Percentiles rank a stretch among this genome's conserved stretches.
These are phyloP conservation scores for Chrosomus eos DNA, from an alignment of 2,797 vertebrate genomes.

Conservation along the genomic window DNA sequence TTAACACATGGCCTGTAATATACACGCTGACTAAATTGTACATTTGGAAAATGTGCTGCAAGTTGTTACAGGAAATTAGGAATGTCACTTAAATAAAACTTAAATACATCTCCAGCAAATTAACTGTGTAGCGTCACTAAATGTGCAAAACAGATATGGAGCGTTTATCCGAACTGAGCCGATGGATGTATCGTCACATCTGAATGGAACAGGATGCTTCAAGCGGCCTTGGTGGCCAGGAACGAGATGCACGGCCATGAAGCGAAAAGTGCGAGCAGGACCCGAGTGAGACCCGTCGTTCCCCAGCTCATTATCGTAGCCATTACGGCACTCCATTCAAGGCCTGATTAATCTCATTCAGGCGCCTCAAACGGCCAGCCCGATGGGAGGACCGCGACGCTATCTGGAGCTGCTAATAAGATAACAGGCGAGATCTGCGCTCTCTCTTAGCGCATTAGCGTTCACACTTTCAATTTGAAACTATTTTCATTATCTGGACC, in stretches of 20 bases:
- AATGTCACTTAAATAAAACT: slow-evolving; percentile 46
- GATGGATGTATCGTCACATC: slow-evolving; percentile 29
- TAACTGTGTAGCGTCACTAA: slow-evolving; percentile 28
- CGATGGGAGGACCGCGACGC: slow-evolving; percentile 69
- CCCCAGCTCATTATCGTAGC: slow-evolving; percentile 74
- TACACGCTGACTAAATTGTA: slow-evolving; percentile 36
- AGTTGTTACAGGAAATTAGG: slow-evolving; percentile 56
- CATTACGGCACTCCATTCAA: slow-evolving; percentile 76
- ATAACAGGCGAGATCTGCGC: slow-evolving; percentile 77
- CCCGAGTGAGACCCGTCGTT: slow-evolving; percentile 56
- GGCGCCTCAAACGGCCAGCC: slow-evolving; percentile 72
- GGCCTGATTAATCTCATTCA: slow-evolving; percentile 79
- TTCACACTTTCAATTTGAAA: slow-evolving; percentile 82
- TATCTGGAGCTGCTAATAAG: slow-evolving; percentile 82
- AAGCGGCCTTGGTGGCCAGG: background rate
- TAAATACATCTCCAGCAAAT: slow-evolving; percentile 29
- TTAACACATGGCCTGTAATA: slow-evolving; percentile 50
- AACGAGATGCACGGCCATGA: slow-evolving; percentile 55
- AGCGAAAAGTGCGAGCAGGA: slow-evolving; percentile 59
- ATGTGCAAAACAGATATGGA: slow-evolving; percentile 19
- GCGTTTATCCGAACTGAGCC: slow-evolving; percentile 50
- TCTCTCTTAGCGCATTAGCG: slow-evolving; percentile 81
- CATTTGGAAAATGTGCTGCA: slow-evolving; percentile 49
- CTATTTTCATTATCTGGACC: slow-evolving; percentile 81
- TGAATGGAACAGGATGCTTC: slow-evolving; percentile 11